Base-by-base conservation (phyloP, 2,888 invertebrate species). In the Enchytraeus crypticus region DNA sequence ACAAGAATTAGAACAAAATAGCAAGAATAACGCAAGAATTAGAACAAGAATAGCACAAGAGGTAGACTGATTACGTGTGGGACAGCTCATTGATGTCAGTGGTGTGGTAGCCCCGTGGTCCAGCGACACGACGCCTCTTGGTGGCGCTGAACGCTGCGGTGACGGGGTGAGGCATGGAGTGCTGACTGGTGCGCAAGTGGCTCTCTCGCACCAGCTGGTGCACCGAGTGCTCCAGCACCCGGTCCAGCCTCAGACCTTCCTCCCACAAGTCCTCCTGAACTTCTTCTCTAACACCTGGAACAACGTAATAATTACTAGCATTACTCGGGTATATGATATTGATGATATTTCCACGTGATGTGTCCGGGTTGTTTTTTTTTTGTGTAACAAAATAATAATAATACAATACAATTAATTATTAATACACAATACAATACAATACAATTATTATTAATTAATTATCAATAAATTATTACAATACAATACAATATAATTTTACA, bases 161-260 rank as follows among this genome's bases (percentile, higher is more conserved):
- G 29, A 92, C 88, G 3, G 95, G 95, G 83, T 93, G 93, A 1
- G 95, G 93, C 81, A 92, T 89, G 5, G 92, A 90, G 80, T 91
- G 90, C 81, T 91, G 90, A 4, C 91, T 89, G 80, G 92, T 91
- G 73, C 88, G 87, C 77, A 90, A 88, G 79, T 95, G 95, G 14
- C 92, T 89, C 73, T 93, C 92, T 26, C 95, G 84, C 60, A 96
- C 81, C 61, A 96, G 81, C 79, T 96, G 96, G 80, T 96, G 95
- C 61, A 96, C 81, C 0, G 93, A 93, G 77, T 96, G 96, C 76
- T 96, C 95, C 67, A 96, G 80, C n/a, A 96, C 95, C 76, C 92
- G 92, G 80, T 95, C 92, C 75, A 95, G 93, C 71, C 92, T 92
- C 38, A 72, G n/a, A n/a, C n/a, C n/a, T n/a, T n/a, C n/a, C n/a